Conservation (phyloP, 2,113 vertebrate species). For the Oostethus manadensis region DNA sequence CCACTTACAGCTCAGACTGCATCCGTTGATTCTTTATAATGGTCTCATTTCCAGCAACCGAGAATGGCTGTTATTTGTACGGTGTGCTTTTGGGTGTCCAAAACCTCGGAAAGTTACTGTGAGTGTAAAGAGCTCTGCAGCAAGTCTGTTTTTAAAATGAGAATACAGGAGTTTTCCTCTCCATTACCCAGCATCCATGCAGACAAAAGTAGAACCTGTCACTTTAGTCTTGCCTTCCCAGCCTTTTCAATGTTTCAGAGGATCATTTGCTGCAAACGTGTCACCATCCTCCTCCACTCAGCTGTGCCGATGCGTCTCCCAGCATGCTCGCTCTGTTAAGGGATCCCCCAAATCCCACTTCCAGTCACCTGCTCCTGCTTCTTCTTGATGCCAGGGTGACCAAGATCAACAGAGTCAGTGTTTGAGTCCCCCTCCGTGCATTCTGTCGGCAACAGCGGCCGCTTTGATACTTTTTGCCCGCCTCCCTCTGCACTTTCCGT, state of each 20-base stretch:
- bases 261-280: slow-evolving; percentile 21
- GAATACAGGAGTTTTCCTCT: slow-evolving; percentile 44
- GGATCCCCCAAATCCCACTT: slow-evolving; percentile 31
- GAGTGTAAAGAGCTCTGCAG: slow-evolving; percentile 25
- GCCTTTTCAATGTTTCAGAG: slow-evolving; percentile 15
- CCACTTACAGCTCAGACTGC: slow-evolving; percentile 57
- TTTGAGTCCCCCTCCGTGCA: slow-evolving; percentile 28
- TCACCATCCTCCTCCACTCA: slow-evolving; percentile 19
- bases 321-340: slow-evolving; percentile 43
- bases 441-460: slow-evolving; percentile 33
- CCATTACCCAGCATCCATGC: slow-evolving; percentile 30
- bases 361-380: slow-evolving; percentile 40
- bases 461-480: slow-evolving; percentile 30
- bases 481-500: slow-evolving; percentile 33
- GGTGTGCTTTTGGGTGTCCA: slow-evolving; percentile 34
- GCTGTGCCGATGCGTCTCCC: slow-evolving; percentile 30
- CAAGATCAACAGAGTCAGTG: slow-evolving; percentile 40
- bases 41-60: slow-evolving; percentile 33
- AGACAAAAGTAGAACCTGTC: slow-evolving; percentile 11
- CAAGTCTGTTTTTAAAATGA: slow-evolving; percentile 29
- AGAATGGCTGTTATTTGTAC: slow-evolving; percentile 35
- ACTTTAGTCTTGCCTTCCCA: slow-evolving; percentile 11
- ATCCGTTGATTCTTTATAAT: slow-evolving; percentile 39
- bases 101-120: slow-evolving; percentile 44
- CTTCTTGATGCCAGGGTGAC: slow-evolving; percentile 31